Conservation (phyloP, 2,797 vertebrate species). For the Manis crassicaudata region DNA sequence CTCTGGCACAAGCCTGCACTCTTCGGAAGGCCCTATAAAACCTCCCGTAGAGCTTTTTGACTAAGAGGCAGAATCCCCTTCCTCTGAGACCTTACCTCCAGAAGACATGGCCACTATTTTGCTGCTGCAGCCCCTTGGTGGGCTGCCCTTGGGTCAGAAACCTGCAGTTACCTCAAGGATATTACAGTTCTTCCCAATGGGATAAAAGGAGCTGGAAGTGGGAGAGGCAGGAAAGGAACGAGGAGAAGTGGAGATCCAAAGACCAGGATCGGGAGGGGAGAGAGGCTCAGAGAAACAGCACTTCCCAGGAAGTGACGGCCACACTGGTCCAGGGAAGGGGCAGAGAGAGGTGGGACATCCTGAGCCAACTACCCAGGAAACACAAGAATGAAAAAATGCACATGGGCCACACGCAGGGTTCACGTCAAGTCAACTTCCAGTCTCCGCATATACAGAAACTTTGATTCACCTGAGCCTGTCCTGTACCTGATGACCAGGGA, state of each 20-base stretch:
- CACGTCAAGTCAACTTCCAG: neutral
- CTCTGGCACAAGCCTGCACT: neutral
- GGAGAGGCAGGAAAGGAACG: neutral
- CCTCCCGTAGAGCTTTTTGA: neutral
- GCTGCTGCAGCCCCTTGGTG: neutral
- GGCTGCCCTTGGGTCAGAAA: neutral
- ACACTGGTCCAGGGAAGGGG: neutral
- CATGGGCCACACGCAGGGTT: neutral
- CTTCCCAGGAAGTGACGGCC: neutral
- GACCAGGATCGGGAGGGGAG: neutral
- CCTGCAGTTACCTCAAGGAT: neutral
- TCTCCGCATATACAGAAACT: neutral
- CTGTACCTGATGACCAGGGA: neutral
- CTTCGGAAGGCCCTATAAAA: neutral
- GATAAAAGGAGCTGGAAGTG: neutral
- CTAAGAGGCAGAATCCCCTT: neutral
- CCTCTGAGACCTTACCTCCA: neutral
- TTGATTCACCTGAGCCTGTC: neutral
- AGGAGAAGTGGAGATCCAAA: neutral
- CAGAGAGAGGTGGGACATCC: neutral
- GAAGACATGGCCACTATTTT: neutral
- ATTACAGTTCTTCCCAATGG: neutral
- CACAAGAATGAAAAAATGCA: neutral
- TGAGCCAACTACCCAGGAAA: neutral
- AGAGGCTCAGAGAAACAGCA: neutral